Percentiles rank a stretch among this genome's conserved stretches.
Conservation (phyloP, 2,113 vertebrate genomes). For the Gavia stellata region DNA sequence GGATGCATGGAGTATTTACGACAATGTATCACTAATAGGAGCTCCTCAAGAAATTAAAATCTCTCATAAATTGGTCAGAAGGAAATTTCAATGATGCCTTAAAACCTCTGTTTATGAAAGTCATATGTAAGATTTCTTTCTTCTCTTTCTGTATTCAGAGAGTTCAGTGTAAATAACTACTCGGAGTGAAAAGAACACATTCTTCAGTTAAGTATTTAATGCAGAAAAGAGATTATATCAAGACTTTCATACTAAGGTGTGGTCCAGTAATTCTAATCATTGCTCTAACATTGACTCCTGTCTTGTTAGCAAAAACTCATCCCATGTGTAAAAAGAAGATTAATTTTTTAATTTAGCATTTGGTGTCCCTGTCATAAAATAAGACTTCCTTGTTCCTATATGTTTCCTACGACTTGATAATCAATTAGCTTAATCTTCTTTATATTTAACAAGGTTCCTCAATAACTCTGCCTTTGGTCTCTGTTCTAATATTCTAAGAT, state of each 20-base stretch:
- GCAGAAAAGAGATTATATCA: background rate
- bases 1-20: background rate
- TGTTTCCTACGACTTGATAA: background rate
- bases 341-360: background rate
- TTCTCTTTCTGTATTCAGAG: background rate
- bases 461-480: background rate
- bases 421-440: background rate
- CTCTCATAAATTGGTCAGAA: background rate
- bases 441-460: background rate
- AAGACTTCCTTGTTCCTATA: background rate
- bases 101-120: background rate
- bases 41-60: background rate
- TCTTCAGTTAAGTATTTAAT: background rate
- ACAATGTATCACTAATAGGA: background rate
- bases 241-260: background rate
- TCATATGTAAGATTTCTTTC: background rate
- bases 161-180: background rate
- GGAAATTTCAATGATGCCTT: background rate
- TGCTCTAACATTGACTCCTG: background rate
- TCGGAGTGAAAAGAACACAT: background rate
- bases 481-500: background rate
- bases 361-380: background rate
- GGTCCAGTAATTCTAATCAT: background rate
- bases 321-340: background rate
- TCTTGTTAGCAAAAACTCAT: background rate